These are phyloP conservation scores for Chloroceryle inda DNA, from an alignment of 2,797 vertebrate genomes.

Conservation along the genomic window DNA sequence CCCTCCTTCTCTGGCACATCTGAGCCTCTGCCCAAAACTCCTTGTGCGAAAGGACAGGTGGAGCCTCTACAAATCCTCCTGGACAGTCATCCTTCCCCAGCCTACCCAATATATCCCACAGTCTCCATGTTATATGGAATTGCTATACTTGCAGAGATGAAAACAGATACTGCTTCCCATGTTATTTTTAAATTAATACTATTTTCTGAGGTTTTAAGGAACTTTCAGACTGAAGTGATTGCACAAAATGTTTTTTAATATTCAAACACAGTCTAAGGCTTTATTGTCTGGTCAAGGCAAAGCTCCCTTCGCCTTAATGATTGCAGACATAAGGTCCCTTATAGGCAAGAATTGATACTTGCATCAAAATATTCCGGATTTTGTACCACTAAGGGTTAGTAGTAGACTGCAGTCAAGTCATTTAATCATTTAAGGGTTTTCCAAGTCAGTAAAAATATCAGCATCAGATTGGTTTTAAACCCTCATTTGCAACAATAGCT, in stretches of 20 bases:
- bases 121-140: neutral
- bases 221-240: neutral
- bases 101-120: neutral
- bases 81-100: neutral
- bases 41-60: neutral
- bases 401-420: neutral
- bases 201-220: neutral
- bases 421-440: neutral
- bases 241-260: neutral
- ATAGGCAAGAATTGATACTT: neutral
- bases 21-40: neutral
- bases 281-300: neutral
- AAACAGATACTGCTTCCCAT: neutral
- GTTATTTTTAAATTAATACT: neutral
- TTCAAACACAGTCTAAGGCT: neutral
- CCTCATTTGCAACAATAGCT: neutral
- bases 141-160: neutral
- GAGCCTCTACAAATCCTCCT: neutral
- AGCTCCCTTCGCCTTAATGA: neutral
- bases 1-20: neutral
- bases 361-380: neutral
- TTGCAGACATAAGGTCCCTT: neutral
- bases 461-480: neutral
- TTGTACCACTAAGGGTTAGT: neutral
- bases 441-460: neutral